Evolutionary conservation across 2,797 vertebrate species (phyloP), one percentile per base, ranked within the genome.

Genomic region (Distichodus sexfasciatus): DNA sequence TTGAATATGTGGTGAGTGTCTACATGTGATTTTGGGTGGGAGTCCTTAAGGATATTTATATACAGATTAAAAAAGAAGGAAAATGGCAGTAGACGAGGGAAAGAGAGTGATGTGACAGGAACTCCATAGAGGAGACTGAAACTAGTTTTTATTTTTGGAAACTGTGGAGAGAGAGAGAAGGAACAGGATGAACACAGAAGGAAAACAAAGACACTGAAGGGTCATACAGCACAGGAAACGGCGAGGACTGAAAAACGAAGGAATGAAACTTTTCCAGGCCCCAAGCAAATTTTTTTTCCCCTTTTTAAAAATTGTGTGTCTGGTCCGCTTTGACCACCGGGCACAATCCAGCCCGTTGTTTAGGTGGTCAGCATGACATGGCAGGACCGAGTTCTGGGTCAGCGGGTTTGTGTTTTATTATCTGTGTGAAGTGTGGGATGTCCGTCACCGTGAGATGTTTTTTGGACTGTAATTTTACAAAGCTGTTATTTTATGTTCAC

Each of bases 191-290:
- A 66, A 65, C 40, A 36, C 21, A 17, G 44, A 64, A 64, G 77
- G 77, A 72, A 72, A 75, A 63, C 66, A 48, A 50, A 79, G 76
- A 81, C 76, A 68, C 58, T 61, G 70, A 63, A 79, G 78, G 81
- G 81, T 80, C 84, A 74, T 55, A 59, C 69, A 3, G 2, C 44
- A 80, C 81, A 85, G 87, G 85, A 88, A 84, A 84, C 74, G 9
- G 36, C 76, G 71, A 76, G 66, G 69, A 76, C 79, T 48, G 53
- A 68, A 63, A n/a, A 24, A 61, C 28, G 17, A 64, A 21, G 33
- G 79, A 66, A 73, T 50, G 72, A 69, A 48, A 41, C 46, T 74
- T 64, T 70, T 76, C 50, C 54, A 23, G 50, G 62, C 72, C 54
- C 5, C 6, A 69, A 47, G 33, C 66, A 44, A 74, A 60, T 19